Percentiles rank a stretch among this genome's conserved stretches.
phyloP scores from a whole-genome alignment of 2,888 invertebrate genomes.

The Elegia similella region DNA sequence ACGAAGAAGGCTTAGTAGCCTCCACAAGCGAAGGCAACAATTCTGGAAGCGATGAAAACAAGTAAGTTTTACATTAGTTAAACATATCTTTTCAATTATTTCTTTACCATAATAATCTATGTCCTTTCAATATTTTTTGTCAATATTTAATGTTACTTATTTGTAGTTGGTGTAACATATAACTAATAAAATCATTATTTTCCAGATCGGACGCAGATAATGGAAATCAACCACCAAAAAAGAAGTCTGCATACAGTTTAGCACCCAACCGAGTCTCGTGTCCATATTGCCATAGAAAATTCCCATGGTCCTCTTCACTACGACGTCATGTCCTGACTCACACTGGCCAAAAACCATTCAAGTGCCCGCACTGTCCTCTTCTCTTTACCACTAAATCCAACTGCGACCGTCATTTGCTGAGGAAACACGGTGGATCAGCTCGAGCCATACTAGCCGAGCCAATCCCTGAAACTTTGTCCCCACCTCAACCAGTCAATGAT shows the following conservation, averaged over 20 bases:
- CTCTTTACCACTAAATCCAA: conserved; percentile 98
- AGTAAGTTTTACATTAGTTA: conserved; percentile 64
- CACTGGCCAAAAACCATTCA: conserved; percentile 97
- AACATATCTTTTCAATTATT: not conserved
- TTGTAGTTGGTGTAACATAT: not conserved
- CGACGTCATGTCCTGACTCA: conserved; percentile 97
- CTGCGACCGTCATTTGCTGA: conserved; percentile 95
- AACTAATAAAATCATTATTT: conserved; percentile 2
- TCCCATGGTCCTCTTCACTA: conserved; percentile 98
- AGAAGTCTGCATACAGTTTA: conserved; percentile 96
- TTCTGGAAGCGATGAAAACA: conserved; percentile 91
- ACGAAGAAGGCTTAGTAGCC: conserved; percentile 90
- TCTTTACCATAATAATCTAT: no score
- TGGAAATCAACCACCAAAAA: conserved; percentile 84
- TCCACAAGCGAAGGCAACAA: conserved; percentile 92
- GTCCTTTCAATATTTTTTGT: not conserved
- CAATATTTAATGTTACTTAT: not conserved
- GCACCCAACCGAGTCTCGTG: conserved; percentile 97
- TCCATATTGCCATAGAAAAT: conserved; percentile 95
- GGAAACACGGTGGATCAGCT: conserved; percentile 87
- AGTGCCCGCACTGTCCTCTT: conserved; percentile 95
- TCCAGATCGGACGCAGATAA: conserved; percentile 85
- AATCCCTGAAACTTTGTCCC: conserved; percentile 52
- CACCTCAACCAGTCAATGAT: conserved; percentile 55
- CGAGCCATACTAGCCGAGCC: conserved; percentile 68